Evolutionary conservation across 2,113 vertebrate species (phyloP).

Genomic region (Malaclemys terrapin): DNA sequence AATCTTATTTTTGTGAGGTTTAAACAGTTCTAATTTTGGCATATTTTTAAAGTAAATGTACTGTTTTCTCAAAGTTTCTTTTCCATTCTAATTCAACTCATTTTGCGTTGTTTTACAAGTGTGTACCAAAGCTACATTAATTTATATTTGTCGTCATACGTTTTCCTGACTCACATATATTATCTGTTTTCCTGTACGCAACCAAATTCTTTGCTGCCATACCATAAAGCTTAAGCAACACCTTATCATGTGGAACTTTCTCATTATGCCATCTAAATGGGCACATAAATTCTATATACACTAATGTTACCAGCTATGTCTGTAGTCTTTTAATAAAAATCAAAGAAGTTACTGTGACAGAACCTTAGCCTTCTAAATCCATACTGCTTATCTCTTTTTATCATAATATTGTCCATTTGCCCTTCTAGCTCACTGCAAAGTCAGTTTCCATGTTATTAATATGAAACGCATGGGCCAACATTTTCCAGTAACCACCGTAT

Average conservation of each 20-base stretch:
- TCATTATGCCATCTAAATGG: slow-evolving; percentile 40
- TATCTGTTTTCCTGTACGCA: slow-evolving; percentile 19
- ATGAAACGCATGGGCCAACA: neutral
- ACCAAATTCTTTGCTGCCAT: neutral
- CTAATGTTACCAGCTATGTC: neutral
- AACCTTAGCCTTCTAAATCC: neutral
- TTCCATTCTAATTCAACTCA: neutral
- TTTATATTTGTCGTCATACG: neutral
- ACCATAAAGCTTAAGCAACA: slow-evolving; percentile 31
- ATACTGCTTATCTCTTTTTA: neutral
- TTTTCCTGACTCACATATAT: neutral
- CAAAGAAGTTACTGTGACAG: neutral
- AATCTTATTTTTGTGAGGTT: neutral
- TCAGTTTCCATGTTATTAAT: neutral
- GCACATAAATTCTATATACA: slow-evolving; percentile 1
- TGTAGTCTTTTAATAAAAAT: slow-evolving; percentile 12
- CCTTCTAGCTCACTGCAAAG: neutral
- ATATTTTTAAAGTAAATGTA: neutral
- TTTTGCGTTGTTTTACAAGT: neutral
- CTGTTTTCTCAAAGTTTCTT: neutral
- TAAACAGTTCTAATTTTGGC: neutral
- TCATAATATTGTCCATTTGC: neutral
- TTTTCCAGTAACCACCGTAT: neutral
- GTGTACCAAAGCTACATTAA: slow-evolving; percentile 2
- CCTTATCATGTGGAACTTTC: slow-evolving; percentile 5